Conservation (phyloP, 2,888 invertebrate species). For the Pyrgus malvae region DNA sequence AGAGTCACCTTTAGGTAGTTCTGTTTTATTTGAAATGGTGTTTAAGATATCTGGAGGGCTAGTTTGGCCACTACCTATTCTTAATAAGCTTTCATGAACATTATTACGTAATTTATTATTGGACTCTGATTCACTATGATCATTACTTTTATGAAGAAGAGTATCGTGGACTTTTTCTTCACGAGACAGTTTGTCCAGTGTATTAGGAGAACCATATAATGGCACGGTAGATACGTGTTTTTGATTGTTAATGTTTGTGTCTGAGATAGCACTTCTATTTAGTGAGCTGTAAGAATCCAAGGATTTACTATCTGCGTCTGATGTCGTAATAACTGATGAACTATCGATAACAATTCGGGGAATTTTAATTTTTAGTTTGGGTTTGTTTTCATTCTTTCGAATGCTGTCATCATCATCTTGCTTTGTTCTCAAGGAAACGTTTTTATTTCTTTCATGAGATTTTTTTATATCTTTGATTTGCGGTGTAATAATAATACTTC, state of each 20-base stretch:
- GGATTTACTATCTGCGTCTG: conserved; percentile 51
- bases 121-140: conserved; percentile 6
- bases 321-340: conserved; percentile 40
- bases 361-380: conserved; percentile 50
- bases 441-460: conserved; percentile 24
- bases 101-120: conserved; percentile 25
- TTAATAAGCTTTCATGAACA: background rate
- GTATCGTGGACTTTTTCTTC: conserved; percentile 12
- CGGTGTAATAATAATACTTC: no score
- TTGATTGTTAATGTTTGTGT: conserved; percentile 40
- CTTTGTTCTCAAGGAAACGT: conserved; percentile 38
- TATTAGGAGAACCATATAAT: background rate
- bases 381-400: conserved; percentile 42
- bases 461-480: conserved; percentile 1
- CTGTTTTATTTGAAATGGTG: background rate
- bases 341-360: conserved; percentile 43
- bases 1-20: conserved; percentile 33
- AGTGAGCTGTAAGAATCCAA: conserved; percentile 46
- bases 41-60: background rate
- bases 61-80: background rate
- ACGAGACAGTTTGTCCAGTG: conserved; percentile 6
- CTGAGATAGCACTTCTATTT: conserved; percentile 17
- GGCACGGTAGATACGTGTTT: conserved; percentile 28
- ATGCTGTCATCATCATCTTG: conserved; percentile 34
- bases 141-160: background rate